phyloP scores from a whole-genome alignment of 2,888 invertebrate species.

The Beris morrisii region DNA sequence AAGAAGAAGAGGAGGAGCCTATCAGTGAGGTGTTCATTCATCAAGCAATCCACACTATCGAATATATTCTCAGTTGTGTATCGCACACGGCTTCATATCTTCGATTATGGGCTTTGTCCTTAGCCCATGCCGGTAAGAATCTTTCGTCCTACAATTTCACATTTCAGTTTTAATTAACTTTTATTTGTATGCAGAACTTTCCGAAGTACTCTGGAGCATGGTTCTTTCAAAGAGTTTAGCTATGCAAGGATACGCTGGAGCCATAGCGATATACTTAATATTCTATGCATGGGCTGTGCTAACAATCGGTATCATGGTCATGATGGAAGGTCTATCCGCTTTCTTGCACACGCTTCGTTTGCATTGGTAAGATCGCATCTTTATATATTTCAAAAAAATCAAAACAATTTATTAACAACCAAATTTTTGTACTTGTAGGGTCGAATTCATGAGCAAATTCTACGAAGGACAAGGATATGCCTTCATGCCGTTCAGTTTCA shows the following conservation, averaged over 20 bases:
- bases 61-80: slow-evolving; percentile 93
- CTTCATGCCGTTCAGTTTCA: slow-evolving; percentile 86
- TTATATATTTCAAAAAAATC: background rate
- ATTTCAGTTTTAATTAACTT: background rate
- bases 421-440: slow-evolving; percentile 61
- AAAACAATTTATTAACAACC: background rate
- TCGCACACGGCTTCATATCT: slow-evolving; percentile 97
- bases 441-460: slow-evolving; percentile 96
- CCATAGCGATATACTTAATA: slow-evolving; percentile 74
- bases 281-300: slow-evolving; percentile 90
- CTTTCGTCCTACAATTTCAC: background rate
- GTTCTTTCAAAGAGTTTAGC: slow-evolving; percentile 75
- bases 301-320: slow-evolving; percentile 90
- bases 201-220: slow-evolving; percentile 93
- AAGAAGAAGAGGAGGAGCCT: slow-evolving; percentile 62
- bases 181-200: slow-evolving; percentile 69
- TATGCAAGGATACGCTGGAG: slow-evolving; percentile 65
- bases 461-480: slow-evolving; percentile 79
- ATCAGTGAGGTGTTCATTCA: slow-evolving; percentile 90
- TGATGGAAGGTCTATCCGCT: slow-evolving; percentile 99
- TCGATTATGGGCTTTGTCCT: slow-evolving; percentile 92
- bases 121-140: slow-evolving; percentile 89
- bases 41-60: slow-evolving; percentile 95
- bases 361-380: slow-evolving; percentile 74
- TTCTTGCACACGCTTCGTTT: slow-evolving; percentile 97